Base-by-base conservation (phyloP, 2,888 invertebrate genomes). In the Ormia ochracea region DNA sequence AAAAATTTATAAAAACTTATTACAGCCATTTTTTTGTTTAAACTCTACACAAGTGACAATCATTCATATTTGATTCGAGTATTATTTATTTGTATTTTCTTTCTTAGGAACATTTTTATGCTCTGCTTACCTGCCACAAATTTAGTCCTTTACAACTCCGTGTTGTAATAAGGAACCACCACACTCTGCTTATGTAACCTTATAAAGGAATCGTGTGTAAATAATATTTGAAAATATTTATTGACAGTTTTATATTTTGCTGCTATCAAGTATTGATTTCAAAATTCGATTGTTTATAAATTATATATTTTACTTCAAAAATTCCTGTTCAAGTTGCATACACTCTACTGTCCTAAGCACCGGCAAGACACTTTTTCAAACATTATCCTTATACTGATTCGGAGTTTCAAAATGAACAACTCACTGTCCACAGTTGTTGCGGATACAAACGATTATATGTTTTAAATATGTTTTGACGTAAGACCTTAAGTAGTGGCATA, bases 151-250 rank as follows among this genome's bases (percentile, higher is more conserved):
- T 9, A 14, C 38, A 14, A 3, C 10, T 12, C 12, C 4, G 28
- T 7, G 28, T 48, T 58, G 5, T n/a, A 48, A 21, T 14, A 12
- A 43, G 14, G 14, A 48, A 14, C 41, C n/a, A 5, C 17, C 12
- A 52, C n/a, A 14, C 26, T n/a, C 3, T 41, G n/a, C n/a, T n/a
- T 23, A 28, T 38, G 14, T 56, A 14, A 28, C 54, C 72, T 26
- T n/a, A n/a, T n/a, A 19, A 38, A 72, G 69, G 72, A 21, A 72
- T 28, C 23, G 45, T 54, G 69, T 33, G 78, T 72, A 81, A 78
- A 78, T 75, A 72, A 78, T 73, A 78, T 75, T 78, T 70, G 78
- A 78, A 61, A 81, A 58, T 81, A 78, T 68, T 81, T 78, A 75
- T 59, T 74, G 43, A 66, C 48, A 66, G 59, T 66, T 69, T 68